A percentile compares a stretch with the other conserved stretches of the same genome.
phyloP scores from a whole-genome alignment of 2,113 vertebrate genomes.

The Cyanoliseus patagonus region DNA sequence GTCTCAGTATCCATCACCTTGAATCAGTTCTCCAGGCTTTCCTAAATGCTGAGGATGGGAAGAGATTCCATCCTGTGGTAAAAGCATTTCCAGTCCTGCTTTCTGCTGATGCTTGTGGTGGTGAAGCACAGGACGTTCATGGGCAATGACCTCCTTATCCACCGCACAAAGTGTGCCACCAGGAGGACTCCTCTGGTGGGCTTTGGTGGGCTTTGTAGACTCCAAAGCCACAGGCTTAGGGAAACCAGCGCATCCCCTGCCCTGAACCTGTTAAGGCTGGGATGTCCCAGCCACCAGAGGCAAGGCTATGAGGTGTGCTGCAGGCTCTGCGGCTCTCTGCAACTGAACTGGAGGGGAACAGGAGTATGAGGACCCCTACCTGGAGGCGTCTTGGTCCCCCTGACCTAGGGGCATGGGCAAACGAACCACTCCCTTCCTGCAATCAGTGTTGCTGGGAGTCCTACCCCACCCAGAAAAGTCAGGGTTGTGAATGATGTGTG shows the following conservation, averaged over 20 bases:
- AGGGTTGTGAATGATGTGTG: too few species aligned
- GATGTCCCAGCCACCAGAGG: too few species aligned
- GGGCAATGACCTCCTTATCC: neutral
- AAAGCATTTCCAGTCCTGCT: neutral
- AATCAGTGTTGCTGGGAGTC: neutral
- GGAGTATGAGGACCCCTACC: neutral
- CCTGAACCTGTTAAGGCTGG: neutral
- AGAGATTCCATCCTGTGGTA: neutral
- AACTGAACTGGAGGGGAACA: neutral
- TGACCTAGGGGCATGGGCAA: neutral
- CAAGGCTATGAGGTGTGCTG: neutral
- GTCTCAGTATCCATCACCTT: neutral
- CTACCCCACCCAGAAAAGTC: rapidly evolving
- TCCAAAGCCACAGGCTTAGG: neutral
- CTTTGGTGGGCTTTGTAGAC: neutral
- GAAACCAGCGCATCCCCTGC: neutral
- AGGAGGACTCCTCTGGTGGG: neutral
- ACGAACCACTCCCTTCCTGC: neutral
- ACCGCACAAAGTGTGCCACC: neutral
- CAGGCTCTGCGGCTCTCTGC: neutral
- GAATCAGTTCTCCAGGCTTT: neutral
- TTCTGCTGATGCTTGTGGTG: neutral
- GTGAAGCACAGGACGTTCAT: rapidly evolving
- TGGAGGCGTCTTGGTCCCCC: neutral
- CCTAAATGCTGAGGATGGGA: neutral